Conservation (phyloP, 2,888 invertebrate species). For the Scaptomyza polygonia region DNA sequence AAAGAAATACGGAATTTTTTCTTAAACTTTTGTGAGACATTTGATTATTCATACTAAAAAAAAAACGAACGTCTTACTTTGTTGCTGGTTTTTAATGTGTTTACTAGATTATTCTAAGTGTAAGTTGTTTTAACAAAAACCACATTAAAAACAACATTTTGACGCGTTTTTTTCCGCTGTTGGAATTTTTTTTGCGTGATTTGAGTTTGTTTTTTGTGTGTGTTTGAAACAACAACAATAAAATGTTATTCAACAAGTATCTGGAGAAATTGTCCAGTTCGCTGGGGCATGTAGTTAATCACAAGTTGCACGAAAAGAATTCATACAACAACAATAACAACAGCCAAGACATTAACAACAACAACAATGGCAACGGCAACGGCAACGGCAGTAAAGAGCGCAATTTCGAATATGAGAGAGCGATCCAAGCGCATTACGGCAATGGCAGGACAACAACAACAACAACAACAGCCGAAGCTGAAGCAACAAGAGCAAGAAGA, state of each 20-base stretch:
- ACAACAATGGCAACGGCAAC: conserved; percentile 31
- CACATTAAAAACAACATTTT: conserved; percentile 25
- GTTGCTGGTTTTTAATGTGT: too few species aligned
- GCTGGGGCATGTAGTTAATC: conserved; percentile 72
- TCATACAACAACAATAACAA: conserved; percentile 59
- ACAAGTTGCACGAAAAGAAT: conserved; percentile 73
- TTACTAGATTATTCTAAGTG: conserved; percentile 9
- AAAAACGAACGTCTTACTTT: not conserved
- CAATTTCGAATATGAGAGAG: conserved; percentile 80
- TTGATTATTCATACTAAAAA: conserved; percentile 31
- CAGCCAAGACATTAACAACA: conserved; percentile 28
- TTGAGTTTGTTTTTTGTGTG: conserved; percentile 7
- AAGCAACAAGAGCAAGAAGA: conserved; percentile 7
- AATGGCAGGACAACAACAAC: conserved; percentile 36
- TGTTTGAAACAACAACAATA: conserved; percentile 26
- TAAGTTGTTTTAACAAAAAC: conserved; percentile 39
- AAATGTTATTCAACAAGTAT: conserved; percentile 84
- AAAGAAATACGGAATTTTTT: conserved; percentile 16
- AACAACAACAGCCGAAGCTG: conserved; percentile 4
- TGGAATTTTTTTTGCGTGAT: conserved; percentile 11
- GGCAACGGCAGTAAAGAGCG: conserved; percentile 55
- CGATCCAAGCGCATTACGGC: conserved; percentile 78
- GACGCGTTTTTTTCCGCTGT: conserved; percentile 23
- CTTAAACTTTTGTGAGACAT: conserved; percentile 36
- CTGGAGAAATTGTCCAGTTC: conserved; percentile 82